phyloP scores from a whole-genome alignment of 2,888 invertebrate species.

The Mythimna ferrago region DNA sequence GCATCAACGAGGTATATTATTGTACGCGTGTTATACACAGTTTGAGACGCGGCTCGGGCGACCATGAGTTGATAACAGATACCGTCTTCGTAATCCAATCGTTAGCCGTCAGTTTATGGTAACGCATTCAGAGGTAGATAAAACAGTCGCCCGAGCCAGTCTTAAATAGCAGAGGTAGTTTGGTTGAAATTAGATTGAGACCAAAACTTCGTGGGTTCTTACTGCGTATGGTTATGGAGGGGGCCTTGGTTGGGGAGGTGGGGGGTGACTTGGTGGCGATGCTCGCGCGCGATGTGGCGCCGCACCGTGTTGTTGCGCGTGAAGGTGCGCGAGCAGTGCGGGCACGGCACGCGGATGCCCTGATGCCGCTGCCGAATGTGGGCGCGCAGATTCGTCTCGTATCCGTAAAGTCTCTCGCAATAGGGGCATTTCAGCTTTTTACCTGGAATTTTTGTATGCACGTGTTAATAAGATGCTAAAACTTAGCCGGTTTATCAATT shows the following conservation, averaged over 20 bases:
- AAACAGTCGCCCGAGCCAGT: conserved; percentile 71
- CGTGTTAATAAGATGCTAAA: conserved; percentile 1
- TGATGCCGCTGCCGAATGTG: conserved; percentile 98
- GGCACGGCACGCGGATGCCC: conserved; percentile 97
- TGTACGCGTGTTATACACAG: conserved; percentile 82
- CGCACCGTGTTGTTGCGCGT: conserved; percentile 98
- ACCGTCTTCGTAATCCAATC: conserved; percentile 60
- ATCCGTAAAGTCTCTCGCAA: conserved; percentile 97
- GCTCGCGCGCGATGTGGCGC: conserved; percentile 97
- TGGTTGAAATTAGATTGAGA: conserved; percentile 76
- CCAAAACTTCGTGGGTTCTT: conserved; percentile 73
- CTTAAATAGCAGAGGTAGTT: conserved; percentile 84
- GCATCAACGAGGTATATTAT: conserved; percentile 88
- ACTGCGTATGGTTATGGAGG: conserved; percentile 92
- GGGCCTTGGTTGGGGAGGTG: conserved; percentile 90
- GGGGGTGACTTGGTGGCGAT: conserved; percentile 94
- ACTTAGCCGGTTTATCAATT: not conserved
- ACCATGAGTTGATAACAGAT: conserved; percentile 59
- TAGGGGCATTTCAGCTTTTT: conserved; percentile 98
- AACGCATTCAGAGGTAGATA: conserved; percentile 68
- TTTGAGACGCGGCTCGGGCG: conserved; percentile 69
- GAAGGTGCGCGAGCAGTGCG: conserved; percentile 97
- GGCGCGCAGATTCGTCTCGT: conserved; percentile 97
- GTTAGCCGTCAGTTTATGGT: conserved; percentile 51
- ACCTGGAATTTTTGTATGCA: conserved; percentile 89